Conservation (phyloP, 2,888 invertebrate genomes). For the Apodemia zela region DNA sequence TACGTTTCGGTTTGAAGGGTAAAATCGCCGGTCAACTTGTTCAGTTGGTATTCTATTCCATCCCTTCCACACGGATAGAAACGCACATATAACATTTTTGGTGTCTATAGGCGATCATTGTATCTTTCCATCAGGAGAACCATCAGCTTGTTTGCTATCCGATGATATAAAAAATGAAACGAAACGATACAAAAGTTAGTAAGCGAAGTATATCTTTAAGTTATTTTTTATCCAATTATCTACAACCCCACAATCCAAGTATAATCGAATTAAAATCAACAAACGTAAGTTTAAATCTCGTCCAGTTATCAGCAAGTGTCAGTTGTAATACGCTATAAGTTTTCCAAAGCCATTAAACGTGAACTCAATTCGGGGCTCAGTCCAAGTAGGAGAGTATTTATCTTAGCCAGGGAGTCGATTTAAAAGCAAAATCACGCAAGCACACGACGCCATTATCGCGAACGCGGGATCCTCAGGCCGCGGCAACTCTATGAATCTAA, state of each 20-base stretch:
- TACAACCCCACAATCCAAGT: background rate
- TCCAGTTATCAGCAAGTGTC: constrained; percentile 63
- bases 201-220: too few species aligned
- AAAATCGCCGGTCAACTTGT: too few species aligned
- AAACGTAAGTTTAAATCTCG: constrained; percentile 34
- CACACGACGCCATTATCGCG: constrained; percentile 77
- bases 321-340: constrained; percentile 59
- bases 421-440: constrained; percentile 78
- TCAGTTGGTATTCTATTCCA: too few species aligned
- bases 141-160: too few species aligned
- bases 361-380: constrained; percentile 55
- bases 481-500: constrained; percentile 79
- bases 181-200: too few species aligned
- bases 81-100: too few species aligned
- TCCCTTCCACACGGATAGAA: too few species aligned
- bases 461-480: constrained; percentile 71
- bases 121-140: too few species aligned
- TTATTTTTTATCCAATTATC: too few species aligned
- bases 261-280: constrained; percentile 16
- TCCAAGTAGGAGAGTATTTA: constrained; percentile 70
- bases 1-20: too few species aligned
- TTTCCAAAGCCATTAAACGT: constrained; percentile 63
- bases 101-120: too few species aligned
- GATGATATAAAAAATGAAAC: too few species aligned
- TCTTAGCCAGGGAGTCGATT: constrained; percentile 72